These are phyloP conservation scores for Rotaria sp. DNA, from an alignment of 2,888 invertebrate species.

Conservation along the genomic window DNA sequence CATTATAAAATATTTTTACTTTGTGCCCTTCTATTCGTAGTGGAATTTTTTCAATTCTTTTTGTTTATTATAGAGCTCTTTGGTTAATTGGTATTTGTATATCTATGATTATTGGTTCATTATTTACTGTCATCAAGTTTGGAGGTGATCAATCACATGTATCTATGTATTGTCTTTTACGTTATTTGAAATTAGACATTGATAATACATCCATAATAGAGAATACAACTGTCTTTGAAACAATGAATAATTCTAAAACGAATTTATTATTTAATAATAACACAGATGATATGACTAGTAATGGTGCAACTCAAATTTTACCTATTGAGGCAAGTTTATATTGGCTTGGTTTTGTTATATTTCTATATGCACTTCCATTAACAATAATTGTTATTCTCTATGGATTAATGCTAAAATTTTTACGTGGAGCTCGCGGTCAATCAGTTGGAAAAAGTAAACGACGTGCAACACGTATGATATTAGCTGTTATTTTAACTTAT, in stretches of 20 bases:
- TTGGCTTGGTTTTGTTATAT: conserved; percentile 27
- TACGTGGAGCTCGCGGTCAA: conserved; percentile 16
- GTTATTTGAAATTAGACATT: not conserved
- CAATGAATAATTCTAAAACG: not conserved
- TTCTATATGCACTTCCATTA: conserved; percentile 1
- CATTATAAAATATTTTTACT: no score
- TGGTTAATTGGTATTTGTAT: not conserved
- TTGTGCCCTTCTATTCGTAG: no score
- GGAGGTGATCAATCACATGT: not conserved
- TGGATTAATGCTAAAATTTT: conserved; percentile 24
- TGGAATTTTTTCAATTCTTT: not conserved
- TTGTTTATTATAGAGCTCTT: not conserved
- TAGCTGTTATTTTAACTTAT: conserved; percentile 17
- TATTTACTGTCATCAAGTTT: not conserved
- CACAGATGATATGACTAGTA: not conserved
- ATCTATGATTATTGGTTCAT: not conserved
- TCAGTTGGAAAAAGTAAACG: not conserved
- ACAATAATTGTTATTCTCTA: not conserved
- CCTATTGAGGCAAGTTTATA: not conserved
- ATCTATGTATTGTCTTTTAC: not conserved
- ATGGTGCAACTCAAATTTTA: not conserved
- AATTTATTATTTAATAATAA: not conserved
- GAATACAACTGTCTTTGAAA: not conserved
- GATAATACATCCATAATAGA: not conserved
- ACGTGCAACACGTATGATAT: conserved; percentile 25